These are phyloP conservation scores for Drosophila differens DNA, from an alignment of 2,888 invertebrate genomes.

Conservation along the genomic window DNA sequence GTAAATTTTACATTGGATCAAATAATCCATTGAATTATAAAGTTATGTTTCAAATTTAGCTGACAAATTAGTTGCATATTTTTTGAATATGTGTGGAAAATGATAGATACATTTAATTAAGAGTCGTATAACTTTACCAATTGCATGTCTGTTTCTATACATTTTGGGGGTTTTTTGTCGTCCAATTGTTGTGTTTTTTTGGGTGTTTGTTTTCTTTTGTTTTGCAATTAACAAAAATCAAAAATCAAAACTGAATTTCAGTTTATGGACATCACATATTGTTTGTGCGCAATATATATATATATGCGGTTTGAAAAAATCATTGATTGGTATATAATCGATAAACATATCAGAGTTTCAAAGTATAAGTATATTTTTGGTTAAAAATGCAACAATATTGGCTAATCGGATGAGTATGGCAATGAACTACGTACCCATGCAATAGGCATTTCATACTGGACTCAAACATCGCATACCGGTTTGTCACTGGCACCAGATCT, in stretches of 20 bases:
- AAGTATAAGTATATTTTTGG: conserved; percentile 16
- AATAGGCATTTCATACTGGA: conserved; percentile 86
- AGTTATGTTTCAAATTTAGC: conserved; percentile 14
- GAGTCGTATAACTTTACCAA: conserved; percentile 66
- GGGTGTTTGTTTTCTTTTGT: conserved; percentile 48
- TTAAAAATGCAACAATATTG: conserved; percentile 44
- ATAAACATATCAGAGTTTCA: conserved; percentile 14
- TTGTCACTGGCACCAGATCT: conserved; percentile 97
- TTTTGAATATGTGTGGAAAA: conserved; percentile 19
- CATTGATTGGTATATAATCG: conserved; percentile 39
- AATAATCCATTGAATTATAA: not conserved
- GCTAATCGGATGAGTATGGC: conserved; percentile 59
- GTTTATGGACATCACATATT: conserved; percentile 33
- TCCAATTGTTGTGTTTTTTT: conserved; percentile 50
- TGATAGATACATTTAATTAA: conserved; percentile 31
- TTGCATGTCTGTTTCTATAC: conserved; percentile 55
- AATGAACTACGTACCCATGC: conserved; percentile 86
- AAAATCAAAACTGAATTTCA: conserved; percentile 36
- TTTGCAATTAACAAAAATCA: conserved; percentile 55
- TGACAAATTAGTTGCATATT: conserved; percentile 27
- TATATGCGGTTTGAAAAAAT: conserved; percentile 39
- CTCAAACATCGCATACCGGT: conserved; percentile 88
- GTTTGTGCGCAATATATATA: conserved; percentile 21
- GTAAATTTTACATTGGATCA: conserved; percentile 13
- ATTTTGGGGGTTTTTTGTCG: conserved; percentile 32